A percentile compares a stretch with the other conserved stretches of the same genome.
Evolutionary conservation across 2,113 vertebrate species (phyloP).

Genomic region (Isurus oxyrinchus): DNA sequence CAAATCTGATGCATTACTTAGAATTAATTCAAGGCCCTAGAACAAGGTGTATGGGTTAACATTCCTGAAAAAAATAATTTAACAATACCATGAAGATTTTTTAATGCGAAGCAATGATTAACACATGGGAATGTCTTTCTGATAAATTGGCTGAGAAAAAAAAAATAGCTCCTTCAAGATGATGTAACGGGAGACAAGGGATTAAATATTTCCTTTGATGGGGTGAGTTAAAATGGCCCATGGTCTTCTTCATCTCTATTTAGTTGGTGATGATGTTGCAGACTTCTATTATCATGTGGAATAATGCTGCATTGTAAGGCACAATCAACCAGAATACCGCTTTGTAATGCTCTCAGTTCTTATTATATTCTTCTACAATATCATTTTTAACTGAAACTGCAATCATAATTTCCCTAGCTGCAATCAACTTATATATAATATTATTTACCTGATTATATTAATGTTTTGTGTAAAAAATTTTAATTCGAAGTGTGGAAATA

Average conservation of each 20-base stretch:
- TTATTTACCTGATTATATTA: not conserved
- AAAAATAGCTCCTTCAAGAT: not conserved
- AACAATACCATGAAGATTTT: not conserved
- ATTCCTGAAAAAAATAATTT: not conserved
- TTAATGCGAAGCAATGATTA: not conserved
- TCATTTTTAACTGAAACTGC: not conserved
- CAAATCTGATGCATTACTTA: not conserved
- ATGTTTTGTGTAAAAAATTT: not conserved
- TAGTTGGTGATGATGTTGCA: not conserved
- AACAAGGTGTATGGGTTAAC: not conserved
- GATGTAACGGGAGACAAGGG: not conserved
- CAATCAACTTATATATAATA: not conserved
- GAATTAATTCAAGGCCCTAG: not conserved
- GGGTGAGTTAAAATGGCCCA: not conserved
- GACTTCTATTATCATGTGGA: not conserved
- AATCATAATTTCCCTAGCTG: not conserved
- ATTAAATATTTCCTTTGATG: not conserved
- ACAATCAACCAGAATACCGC: not conserved
- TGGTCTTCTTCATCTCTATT: not conserved
- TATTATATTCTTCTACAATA: not conserved
- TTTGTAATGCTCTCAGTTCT: not conserved
- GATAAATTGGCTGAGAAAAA: not conserved
- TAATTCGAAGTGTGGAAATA: not conserved
- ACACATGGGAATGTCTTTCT: not conserved
- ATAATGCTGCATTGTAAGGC: not conserved